Conservation (phyloP, 2,113 vertebrate species). For the Pterocles burchelli region DNA sequence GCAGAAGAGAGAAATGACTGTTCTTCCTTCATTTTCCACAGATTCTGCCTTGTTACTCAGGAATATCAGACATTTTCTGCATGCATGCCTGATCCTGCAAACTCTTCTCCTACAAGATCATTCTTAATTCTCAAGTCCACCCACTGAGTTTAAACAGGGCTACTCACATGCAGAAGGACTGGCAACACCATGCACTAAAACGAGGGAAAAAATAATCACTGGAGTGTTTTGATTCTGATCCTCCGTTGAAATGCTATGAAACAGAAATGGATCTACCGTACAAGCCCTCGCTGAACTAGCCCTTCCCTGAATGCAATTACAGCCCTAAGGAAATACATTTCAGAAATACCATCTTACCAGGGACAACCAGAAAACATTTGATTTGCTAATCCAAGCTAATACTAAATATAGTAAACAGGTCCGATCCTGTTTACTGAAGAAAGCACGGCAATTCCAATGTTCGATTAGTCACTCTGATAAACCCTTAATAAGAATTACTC, state of each 20-base stretch:
- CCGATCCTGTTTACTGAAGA: conserved; percentile 6
- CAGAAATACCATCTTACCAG: conserved; percentile 29
- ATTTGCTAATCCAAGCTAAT: conserved; percentile 55
- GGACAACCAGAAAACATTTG: conserved; percentile 54
- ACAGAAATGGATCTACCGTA: background rate
- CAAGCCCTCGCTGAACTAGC: background rate
- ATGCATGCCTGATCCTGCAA: conserved; percentile 51
- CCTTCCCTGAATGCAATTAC: background rate
- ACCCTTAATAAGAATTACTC: background rate
- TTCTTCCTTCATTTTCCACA: conserved; percentile 20
- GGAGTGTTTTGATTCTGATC: background rate
- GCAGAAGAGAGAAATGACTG: conserved; percentile 23
- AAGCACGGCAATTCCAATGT: background rate
- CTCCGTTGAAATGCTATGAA: background rate
- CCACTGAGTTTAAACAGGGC: conserved; percentile 56
- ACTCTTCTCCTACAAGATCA: conserved; percentile 36
- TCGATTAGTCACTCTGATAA: conserved; percentile 16
- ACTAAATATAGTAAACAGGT: conserved; percentile 33
- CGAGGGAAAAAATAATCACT: background rate
- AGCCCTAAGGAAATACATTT: conserved; percentile 4
- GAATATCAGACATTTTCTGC: conserved; percentile 51
- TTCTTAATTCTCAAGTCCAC: conserved; percentile 48
- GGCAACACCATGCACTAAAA: conserved; percentile 8
- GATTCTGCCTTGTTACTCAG: conserved; percentile 14
- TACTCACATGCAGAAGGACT: conserved; percentile 32